phyloP scores from a whole-genome alignment of 2,797 vertebrate species.

The Melanogrammus aeglefinus region DNA sequence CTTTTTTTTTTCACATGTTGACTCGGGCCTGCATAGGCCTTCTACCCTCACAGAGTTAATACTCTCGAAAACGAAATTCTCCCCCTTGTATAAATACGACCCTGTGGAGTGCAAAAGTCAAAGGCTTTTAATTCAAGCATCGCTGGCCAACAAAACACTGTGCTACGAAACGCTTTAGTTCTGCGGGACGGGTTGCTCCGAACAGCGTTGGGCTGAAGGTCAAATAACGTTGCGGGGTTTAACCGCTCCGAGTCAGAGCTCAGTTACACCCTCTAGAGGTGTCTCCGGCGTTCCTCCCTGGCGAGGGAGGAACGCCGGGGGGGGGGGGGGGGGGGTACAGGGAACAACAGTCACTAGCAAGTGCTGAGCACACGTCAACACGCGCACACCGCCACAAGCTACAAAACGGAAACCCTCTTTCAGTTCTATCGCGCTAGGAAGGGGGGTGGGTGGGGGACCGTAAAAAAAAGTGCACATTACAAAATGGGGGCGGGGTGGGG shows the following conservation, averaged over 20 bases:
- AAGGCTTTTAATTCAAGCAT: slow-evolving; percentile 49
- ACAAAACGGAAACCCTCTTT: slow-evolving; percentile 57
- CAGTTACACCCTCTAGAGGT: neutral
- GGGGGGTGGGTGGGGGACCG: slow-evolving; percentile 25
- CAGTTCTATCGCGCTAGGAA: slow-evolving; percentile 49
- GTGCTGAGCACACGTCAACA: slow-evolving; percentile 37
- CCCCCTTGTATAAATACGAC: slow-evolving; percentile 63
- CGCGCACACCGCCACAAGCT: slow-evolving; percentile 47
- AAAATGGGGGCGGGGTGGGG: slow-evolving; percentile 34
- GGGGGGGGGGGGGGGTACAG: too few relatives aligned
- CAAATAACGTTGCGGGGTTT: slow-evolving; percentile 24
- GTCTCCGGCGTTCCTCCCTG: slow-evolving; percentile 44
- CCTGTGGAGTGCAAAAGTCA: slow-evolving; percentile 53
- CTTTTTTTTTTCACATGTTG: slow-evolving; percentile 67
- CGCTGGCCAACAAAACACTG: slow-evolving; percentile 18
- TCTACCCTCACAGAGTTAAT: slow-evolving; percentile 59
- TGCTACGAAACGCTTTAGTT: slow-evolving; percentile 54
- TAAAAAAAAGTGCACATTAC: slow-evolving; percentile 63
- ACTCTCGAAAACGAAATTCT: slow-evolving; percentile 69
- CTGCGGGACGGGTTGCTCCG: slow-evolving; percentile 43
- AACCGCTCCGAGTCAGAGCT: neutral
- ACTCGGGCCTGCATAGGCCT: slow-evolving; percentile 58
- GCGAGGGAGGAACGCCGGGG: slow-evolving; percentile 56
- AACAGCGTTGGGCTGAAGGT: slow-evolving; percentile 32
- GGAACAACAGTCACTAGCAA: slow-evolving; percentile 51